These are phyloP conservation scores for Lepidonotus clava DNA, from an alignment of 2,888 invertebrate genomes.

Conservation along the genomic window DNA sequence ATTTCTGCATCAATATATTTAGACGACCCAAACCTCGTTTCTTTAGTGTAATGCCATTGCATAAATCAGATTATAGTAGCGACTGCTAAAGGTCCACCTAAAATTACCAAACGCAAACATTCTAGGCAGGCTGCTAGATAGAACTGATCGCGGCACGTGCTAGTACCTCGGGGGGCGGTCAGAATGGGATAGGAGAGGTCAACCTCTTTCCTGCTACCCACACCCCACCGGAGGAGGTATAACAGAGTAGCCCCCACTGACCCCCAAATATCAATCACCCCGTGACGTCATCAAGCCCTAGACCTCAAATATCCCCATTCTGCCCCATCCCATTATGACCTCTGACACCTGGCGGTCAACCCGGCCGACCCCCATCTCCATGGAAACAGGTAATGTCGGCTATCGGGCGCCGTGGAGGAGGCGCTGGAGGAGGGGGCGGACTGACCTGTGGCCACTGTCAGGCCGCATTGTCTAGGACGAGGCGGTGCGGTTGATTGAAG, in stretches of 20 bases:
- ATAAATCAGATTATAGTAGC: too few species aligned
- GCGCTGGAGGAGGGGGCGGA: not conserved
- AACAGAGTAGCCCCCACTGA: not conserved
- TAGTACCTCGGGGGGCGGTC: too few species aligned
- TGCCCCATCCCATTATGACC: constrained; percentile 24
- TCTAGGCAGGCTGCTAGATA: too few species aligned
- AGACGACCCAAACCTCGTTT: too few species aligned
- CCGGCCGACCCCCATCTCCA: not conserved
- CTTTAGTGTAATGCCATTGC: too few species aligned
- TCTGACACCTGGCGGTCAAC: not conserved
- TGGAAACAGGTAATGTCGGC: not conserved
- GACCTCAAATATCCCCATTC: constrained; percentile 24
- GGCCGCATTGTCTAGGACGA: not conserved
- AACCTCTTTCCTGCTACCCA: too few species aligned
- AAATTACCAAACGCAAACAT: too few species aligned
- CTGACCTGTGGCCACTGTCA: not conserved
- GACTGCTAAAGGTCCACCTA: too few species aligned
- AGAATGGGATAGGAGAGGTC: too few species aligned
- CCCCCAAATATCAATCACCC: constrained; percentile 24
- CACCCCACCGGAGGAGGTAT: too few species aligned
- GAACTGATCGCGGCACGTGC: too few species aligned
- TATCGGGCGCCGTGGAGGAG: not conserved
- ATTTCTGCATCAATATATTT: too few species aligned
- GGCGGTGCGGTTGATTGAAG: not conserved
- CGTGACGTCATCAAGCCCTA: constrained; percentile 22